Conservation (phyloP, 2,797 vertebrate species). For the Coregonus ussuriensis region DNA sequence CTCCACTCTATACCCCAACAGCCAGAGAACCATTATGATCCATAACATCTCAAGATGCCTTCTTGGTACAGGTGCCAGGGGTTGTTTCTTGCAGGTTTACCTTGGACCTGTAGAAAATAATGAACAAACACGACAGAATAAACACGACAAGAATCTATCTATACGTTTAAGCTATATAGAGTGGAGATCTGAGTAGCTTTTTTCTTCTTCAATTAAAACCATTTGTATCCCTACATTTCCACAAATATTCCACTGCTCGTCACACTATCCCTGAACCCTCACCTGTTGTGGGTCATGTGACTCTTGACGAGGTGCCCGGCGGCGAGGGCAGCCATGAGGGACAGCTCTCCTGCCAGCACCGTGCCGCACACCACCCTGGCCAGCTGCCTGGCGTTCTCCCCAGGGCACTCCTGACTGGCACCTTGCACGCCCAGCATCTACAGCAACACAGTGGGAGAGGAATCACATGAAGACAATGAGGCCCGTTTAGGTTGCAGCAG, state of each 20-base stretch:
- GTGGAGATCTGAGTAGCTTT: too few relatives aligned
- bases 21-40: not conserved
- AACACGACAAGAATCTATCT: not conserved
- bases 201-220: not conserved
- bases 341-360: slow-evolving; percentile 93
- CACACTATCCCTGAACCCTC: not conserved
- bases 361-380: slow-evolving; percentile 90
- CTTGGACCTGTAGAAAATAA: slow-evolving; percentile 82
- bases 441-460: slow-evolving; percentile 86
- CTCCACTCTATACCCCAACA: not conserved
- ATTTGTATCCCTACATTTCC: not conserved
- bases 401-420: slow-evolving; percentile 78
- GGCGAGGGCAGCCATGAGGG: slow-evolving; percentile 91
- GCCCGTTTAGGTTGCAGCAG: slow-evolving; percentile 44
- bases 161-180: too few relatives aligned
- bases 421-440: slow-evolving; percentile 94
- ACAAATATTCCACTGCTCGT: not conserved
- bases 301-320: slow-evolving; percentile 95
- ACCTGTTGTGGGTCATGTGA: slow-evolving; percentile 99
- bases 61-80: slow-evolving; percentile 81
- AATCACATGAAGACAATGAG: slow-evolving; percentile 88
- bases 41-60: slow-evolving; percentile 74
- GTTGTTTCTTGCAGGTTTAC: slow-evolving; percentile 84
- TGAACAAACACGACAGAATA: not conserved
- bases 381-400: slow-evolving; percentile 91